Evolutionary conservation across 2,888 invertebrate genomes (phyloP), one percentile per base, ranked within the genome.

Genomic region (Orthonychiurus folsomi): DNA sequence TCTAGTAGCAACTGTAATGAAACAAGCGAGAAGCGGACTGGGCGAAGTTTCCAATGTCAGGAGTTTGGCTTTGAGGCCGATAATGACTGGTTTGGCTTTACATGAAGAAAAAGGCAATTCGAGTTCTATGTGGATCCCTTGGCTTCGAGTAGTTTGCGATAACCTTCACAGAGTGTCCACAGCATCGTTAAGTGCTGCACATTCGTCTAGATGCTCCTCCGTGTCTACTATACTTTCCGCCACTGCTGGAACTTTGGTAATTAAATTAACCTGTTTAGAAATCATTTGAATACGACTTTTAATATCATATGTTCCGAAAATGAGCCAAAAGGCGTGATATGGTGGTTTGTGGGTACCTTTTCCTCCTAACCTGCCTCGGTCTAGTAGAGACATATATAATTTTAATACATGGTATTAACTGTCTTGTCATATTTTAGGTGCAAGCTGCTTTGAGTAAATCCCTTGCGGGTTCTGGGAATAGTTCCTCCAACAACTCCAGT

Each of bases 141-240:
- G 73, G 73, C 67, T 73, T 27, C 66, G 73, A 21, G 71, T 73
- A 1, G 73, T 73, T 2, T 73, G 73, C 63, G 73, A 73, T 59
- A 71, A 73, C 61, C 59, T 73, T 9, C 73, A 73, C 61, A 60
- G 73, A 56, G 65, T 73, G 28, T 65, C 68, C 0, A 70, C 66
- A 54, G 60, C 68, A 25, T 66, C 64, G 37, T 59, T 63, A 2
- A 61, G 60, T 5, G 47, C 64, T 2, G 59, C 61, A 20, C 70
- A 68, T 59, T 68, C 71, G 3, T 73, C 73, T 1, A 63, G 73
- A 54, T 73, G 70, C 58, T 73, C 73, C 3, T 71, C 71, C 15
- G 71, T 73, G 18, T 71, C 71, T 2, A 73, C 71, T 23, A 71
- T 73, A 61, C 63, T 73, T 0, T 69, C 69, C 1, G 67, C 71